Conservation (phyloP, 2,113 vertebrate genomes). For the Elgaria multicarinata region DNA sequence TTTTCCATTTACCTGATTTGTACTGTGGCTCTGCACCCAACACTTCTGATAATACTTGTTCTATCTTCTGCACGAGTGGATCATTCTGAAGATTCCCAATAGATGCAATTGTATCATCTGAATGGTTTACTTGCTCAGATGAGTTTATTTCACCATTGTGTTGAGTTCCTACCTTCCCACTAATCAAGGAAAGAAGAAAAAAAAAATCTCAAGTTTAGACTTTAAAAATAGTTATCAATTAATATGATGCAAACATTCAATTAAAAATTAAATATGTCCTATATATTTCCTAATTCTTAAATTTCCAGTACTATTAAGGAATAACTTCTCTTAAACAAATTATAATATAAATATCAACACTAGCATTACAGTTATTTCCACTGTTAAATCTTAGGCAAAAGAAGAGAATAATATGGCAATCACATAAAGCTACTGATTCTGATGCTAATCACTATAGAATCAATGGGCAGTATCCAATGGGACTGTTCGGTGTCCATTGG, state of each 20-base stretch:
- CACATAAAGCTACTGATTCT: neutral
- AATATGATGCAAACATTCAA: neutral
- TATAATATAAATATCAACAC: neutral
- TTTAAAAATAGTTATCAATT: neutral
- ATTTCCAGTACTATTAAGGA: neutral
- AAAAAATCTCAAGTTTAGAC: neutral
- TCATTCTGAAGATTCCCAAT: slow-evolving; percentile 78
- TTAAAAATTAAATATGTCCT: neutral
- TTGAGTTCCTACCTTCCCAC: slow-evolving; percentile 81
- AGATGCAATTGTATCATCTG: slow-evolving; percentile 76
- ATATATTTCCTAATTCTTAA: neutral
- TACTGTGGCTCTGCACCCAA: slow-evolving; percentile 78
- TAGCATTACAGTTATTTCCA: neutral
- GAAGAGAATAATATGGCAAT: neutral
- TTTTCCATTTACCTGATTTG: slow-evolving; percentile 80
- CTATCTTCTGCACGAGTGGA: slow-evolving; percentile 81
- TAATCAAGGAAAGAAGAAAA: slow-evolving; percentile 62
- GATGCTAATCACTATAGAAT: neutral
- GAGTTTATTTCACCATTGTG: slow-evolving; percentile 82
- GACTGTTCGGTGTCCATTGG: too few relatives aligned
- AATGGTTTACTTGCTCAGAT: slow-evolving; percentile 74
- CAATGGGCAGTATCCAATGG: too few relatives aligned
- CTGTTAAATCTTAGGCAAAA: neutral
- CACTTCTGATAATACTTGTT: slow-evolving; percentile 81
- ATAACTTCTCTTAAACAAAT: neutral